A percentile compares a stretch with the other conserved stretches of the same genome.
These are phyloP conservation scores for Menidia menidia DNA, from an alignment of 2,797 vertebrate genomes.

Conservation along the genomic window DNA sequence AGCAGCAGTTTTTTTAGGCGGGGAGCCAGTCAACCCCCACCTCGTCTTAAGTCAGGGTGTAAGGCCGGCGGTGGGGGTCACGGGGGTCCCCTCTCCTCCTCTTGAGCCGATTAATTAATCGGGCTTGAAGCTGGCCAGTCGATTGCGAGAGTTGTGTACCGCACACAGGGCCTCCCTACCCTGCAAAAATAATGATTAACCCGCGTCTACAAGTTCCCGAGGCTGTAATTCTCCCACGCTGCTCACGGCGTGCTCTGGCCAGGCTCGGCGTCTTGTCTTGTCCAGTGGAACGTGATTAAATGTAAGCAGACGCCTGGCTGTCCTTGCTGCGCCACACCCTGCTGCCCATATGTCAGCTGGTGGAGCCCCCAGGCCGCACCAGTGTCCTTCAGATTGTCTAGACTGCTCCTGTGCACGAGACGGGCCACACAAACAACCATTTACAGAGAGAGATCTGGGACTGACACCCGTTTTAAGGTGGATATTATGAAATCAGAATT, in stretches of 20 bases:
- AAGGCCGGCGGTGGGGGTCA: slow-evolving; percentile 28
- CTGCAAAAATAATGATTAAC: slow-evolving; percentile 60
- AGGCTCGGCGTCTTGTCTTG: slow-evolving; percentile 19
- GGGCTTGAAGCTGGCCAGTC: slow-evolving; percentile 62
- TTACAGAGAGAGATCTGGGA: background rate
- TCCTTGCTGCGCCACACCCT: slow-evolving; percentile 53
- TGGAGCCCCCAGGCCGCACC: slow-evolving; percentile 49
- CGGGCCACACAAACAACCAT: background rate
- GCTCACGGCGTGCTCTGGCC: slow-evolving; percentile 11
- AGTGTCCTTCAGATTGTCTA: slow-evolving; percentile 62
- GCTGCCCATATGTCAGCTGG: slow-evolving; percentile 70
- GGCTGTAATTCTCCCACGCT: slow-evolving; percentile 41
- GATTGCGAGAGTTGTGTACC: slow-evolving; percentile 44
- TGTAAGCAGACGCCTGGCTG: slow-evolving; percentile 60
- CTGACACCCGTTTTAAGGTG: background rate
- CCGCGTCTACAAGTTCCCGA: slow-evolving; percentile 23
- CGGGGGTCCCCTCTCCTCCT: slow-evolving; percentile 59
- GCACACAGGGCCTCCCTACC: slow-evolving; percentile 15
- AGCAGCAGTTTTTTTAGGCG: slow-evolving; percentile 57
- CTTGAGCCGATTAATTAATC: slow-evolving; percentile 79
- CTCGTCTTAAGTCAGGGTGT: slow-evolving; percentile 44
- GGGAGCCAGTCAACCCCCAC: slow-evolving; percentile 33
- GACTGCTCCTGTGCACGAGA: slow-evolving; percentile 18
- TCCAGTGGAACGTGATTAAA: slow-evolving; percentile 54
- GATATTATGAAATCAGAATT: background rate